Conservation (phyloP, 2,113 vertebrate species). For the Hydrolagus affinis region DNA sequence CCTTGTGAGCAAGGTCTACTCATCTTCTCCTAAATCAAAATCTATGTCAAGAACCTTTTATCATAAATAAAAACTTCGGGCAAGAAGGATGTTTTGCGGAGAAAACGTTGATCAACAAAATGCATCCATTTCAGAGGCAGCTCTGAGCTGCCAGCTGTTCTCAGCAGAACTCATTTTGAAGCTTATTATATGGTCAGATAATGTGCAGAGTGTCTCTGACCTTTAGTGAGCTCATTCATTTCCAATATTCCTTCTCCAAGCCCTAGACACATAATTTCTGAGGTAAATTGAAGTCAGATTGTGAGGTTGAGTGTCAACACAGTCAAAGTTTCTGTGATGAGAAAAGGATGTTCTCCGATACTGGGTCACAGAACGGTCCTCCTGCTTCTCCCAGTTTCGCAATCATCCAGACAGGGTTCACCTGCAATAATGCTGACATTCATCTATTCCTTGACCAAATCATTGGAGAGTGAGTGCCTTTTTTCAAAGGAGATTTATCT, state of each 20-base stretch:
- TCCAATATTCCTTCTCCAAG: background rate
- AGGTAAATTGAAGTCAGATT: background rate
- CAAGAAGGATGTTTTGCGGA: background rate
- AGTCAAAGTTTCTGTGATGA: background rate
- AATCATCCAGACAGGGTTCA: background rate
- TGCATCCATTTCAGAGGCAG: background rate
- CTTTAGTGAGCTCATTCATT: background rate
- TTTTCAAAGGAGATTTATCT: background rate
- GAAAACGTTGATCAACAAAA: background rate
- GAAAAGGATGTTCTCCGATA: background rate
- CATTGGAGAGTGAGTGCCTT: background rate
- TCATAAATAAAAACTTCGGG: background rate
- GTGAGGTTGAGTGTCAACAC: background rate
- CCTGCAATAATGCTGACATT: background rate
- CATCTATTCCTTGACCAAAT: background rate
- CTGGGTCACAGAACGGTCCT: background rate
- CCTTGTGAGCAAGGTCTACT: background rate
- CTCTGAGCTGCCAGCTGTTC: background rate
- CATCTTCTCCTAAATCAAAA: background rate
- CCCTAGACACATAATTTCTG: background rate
- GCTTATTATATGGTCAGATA: conserved; percentile 14
- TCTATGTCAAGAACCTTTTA: background rate
- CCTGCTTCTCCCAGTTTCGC: background rate
- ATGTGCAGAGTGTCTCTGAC: background rate
- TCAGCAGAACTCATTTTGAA: conserved; percentile 1